Evolutionary conservation across 1,140 invertebrate genomes (phyloP), one percentile per base, ranked within the genome.

Genomic region (Diorhabda carinulata): DNA sequence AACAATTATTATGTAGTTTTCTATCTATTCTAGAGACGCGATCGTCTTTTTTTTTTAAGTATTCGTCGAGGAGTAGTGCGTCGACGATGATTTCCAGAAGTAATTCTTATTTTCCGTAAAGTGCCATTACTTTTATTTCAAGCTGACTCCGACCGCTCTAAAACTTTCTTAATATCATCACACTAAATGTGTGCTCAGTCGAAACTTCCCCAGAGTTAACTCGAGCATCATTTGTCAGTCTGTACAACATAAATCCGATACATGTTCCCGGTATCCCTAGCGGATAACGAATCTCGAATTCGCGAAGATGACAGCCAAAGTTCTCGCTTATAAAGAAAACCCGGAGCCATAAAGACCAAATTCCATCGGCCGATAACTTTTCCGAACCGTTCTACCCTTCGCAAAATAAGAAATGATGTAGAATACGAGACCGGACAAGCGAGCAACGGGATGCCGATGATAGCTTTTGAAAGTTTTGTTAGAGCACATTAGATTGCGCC

Each of bases 211-310:
- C 61, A 64, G 69, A 74, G 73, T 75, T 75, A 75, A 75, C 73
- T 75, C 71, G 58, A 66, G 71, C 73, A 59, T 74, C 73, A 71
- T 75, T 75, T 75, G 73, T 75, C 73, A 75, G 70, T 60, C 72
- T 68, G 73, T 73, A 71, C 72, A 71, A 73, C 72, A 75, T 75
- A 75, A 75, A 75, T 75, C 72, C 69, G 73, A 73, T 73, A 73
- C 73, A 72, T 72, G 70, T 64, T 70, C 68, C 62, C 59, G 58
- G 64, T 59, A 65, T 70, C 69, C 69, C 69, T 61, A 67, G 64
- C 64, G 64, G 65, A 52, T 65, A 65, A 59, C 10, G 52, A 56
- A 25, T 25, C 65, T 44, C 2, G 41, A 45, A 43, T 5, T 43
- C 43, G 43, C 42, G 43, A 62, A 62, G 61, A 62, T 62, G 61